Evolutionary conservation across 2,797 vertebrate species (phyloP), one percentile per base, ranked within the genome.

Genomic region (Enteromius argenteus): DNA sequence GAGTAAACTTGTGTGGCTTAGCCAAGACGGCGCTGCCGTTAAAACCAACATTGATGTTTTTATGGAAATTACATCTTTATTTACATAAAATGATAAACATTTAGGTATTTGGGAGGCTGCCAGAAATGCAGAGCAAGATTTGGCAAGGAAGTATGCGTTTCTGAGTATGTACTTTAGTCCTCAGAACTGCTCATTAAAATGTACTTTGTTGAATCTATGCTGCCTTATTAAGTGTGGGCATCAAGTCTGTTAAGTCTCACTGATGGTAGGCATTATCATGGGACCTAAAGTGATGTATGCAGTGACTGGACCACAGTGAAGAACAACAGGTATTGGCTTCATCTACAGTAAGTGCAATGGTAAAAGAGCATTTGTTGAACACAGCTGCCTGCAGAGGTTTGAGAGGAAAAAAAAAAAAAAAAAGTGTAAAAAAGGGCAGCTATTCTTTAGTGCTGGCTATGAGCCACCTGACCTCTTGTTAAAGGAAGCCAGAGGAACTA

Each of bases 1-100:
- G 88, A 91, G 83, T 88, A 89, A 91, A 92, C 91, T 86, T 90
- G 91, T 81, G 42, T 93, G 91, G 92, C 91, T 91, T 89, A 42
- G 79, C 64, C 44, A 74, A 74, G 42, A 35, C 5, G 13, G n/a
- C 0, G 15, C 15, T 30, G 37, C 23, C 11, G 19, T 77, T 56
- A 21, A 19, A 10, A 3, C 71, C 17, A 91, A 93, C 93, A 93
- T 93, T 93, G 92, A 94, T 92, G 93, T 93, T 94, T 93, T 94
- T 93, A 93, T 95, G 93, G 92, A 93, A 94, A 95, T 93, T 87
- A 90, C 92, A 93, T 88, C 91, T 95, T 93, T 94, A 93, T 94
- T 94, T 94, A 90, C 90, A 94, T 93, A 93, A 93, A 92, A 93
- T 91, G 91, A 93, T 93, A 94, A 94, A 94, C 92, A 94, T 72